These are phyloP conservation scores for Gambusia yucatana DNA, from an alignment of 2,797 vertebrate species.

Conservation along the genomic window DNA sequence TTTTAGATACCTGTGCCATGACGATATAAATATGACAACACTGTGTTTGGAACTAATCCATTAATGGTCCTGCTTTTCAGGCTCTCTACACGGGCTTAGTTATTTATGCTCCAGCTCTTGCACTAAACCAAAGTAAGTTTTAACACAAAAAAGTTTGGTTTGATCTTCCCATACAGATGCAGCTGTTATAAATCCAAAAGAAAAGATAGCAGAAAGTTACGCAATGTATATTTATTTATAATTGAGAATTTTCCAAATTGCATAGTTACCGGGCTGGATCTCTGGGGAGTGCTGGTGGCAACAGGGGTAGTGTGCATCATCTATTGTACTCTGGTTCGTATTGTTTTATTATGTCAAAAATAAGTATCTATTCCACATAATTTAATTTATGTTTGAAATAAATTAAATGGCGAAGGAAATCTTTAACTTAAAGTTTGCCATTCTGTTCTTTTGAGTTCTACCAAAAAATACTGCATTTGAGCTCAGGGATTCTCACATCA, in stretches of 20 bases:
- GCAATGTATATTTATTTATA: not conserved
- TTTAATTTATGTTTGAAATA: not conserved
- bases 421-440: not conserved
- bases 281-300: slow-evolving; percentile 86
- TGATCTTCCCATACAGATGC: not conserved
- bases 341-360: slow-evolving; percentile 1
- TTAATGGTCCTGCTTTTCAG: slow-evolving; percentile 74
- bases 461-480: not conserved
- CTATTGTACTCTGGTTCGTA: slow-evolving; percentile 86
- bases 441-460: not conserved
- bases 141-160: not conserved
- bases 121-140: slow-evolving; percentile 85
- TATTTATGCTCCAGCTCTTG: slow-evolving; percentile 85
- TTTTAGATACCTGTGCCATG: slow-evolving; percentile 12
- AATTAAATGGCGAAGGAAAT: not conserved
- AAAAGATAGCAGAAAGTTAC: not conserved
- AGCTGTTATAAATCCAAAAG: not conserved
- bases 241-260: not conserved
- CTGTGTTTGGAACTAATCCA: slow-evolving; percentile 64
- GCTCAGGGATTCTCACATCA: not conserved
- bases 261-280: slow-evolving; percentile 83
- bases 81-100: slow-evolving; percentile 85
- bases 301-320: slow-evolving; percentile 84
- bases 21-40: slow-evolving; percentile 32
- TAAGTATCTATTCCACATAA: not conserved